These are phyloP conservation scores for Brachyhypopomus occidentalis DNA, from an alignment of 2,113 vertebrate genomes.

Conservation along the genomic window DNA sequence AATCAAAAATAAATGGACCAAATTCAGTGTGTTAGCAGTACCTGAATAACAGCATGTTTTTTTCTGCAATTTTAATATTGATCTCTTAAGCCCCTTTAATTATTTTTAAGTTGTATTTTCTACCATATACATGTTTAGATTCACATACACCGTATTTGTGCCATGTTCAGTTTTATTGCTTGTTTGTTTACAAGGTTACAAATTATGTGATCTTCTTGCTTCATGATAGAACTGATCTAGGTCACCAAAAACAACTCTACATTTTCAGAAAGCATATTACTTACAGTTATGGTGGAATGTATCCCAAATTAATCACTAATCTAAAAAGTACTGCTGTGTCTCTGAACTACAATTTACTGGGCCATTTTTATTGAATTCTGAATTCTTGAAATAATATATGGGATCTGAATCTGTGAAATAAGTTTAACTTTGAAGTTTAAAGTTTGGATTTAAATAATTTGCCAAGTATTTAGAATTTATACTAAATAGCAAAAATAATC, in stretches of 20 bases:
- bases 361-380: not conserved
- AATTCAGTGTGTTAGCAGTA: conserved; percentile 7
- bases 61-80: conserved; percentile 23
- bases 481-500: too few species aligned
- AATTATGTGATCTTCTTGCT: conserved; percentile 56
- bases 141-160: conserved; percentile 31
- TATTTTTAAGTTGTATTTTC: conserved; percentile 36
- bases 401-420: too few species aligned
- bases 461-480: too few species aligned
- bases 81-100: not conserved
- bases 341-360: conserved; percentile 39
- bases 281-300: not conserved
- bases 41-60: not conserved
- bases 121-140: conserved; percentile 20
- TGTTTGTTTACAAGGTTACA: conserved; percentile 22
- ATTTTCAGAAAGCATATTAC: not conserved
- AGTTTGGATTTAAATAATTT: too few species aligned
- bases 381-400: too few species aligned
- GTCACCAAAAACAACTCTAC: not conserved
- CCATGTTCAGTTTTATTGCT: conserved; percentile 26
- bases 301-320: conserved; percentile 1
- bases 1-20: conserved; percentile 63
- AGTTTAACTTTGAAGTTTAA: too few species aligned
- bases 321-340: conserved; percentile 45
- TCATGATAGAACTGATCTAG: conserved; percentile 14